Base-by-base conservation (phyloP, 2,888 invertebrate genomes). In the Parascotia fuliginaria region DNA sequence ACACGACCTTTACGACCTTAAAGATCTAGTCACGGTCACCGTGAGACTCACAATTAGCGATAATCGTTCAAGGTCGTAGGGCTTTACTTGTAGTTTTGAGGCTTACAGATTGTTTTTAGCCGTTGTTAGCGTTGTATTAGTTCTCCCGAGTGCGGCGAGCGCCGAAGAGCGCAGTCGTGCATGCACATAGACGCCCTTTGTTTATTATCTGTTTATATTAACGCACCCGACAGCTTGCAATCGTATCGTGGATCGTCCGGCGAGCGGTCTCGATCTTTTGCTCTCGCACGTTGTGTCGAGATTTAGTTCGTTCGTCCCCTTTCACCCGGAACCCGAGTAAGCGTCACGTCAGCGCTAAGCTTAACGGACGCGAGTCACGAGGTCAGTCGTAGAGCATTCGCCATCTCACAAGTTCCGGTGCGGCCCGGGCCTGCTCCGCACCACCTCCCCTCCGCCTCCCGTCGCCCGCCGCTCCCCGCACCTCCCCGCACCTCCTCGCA, bases 31-130 rank as follows among this genome's bases (percentile, higher is more conserved):
- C 87, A 80, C 87, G 86, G 82, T 77, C 77, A 77, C 82, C 80
- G 79, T 81, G 80, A 78, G 76, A 75, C 78, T 81, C 81, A 81
- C 83, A 74, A 73, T 74, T 84, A 81, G 83, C 85, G 87, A 83
- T 83, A 83, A 87, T 85, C 91, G 92, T 88, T 86, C 87, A 90
- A 89, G 87, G 87, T 89, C 91, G 90, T 89, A 90, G 92, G 92
- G 92, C 92, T 91, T 92, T 89, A 92, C 89, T 88, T 90, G 92
- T 92, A 92, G 92, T 92, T 89, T 91, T 92, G 92, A 92, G 92
- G 92, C 92, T 92, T 92, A 86, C 88, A 87, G 87, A 91, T 90
- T 91, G 91, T 92, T 92, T 85, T 92, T 92, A 92, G 90, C 92
- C 91, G 90, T 90, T 89, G 88, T 90, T 90, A 91, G 91, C 89